Percentiles rank a stretch among this genome's conserved stretches.
Conservation (phyloP, 2,113 vertebrate species). For the Orcinus orca region DNA sequence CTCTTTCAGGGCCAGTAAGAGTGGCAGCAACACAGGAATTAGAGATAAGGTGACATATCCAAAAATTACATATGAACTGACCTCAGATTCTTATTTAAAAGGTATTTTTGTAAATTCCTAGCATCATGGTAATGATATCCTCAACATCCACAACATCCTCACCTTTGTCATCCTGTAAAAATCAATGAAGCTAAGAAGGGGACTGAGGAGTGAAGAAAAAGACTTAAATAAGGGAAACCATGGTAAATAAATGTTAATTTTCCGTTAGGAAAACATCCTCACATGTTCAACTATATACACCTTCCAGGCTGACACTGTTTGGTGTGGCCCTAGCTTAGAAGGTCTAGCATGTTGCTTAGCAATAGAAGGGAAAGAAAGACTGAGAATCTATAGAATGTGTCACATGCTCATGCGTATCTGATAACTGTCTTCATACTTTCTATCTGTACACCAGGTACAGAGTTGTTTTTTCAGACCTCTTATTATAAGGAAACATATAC, state of each 20-base stretch:
- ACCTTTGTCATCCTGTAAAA: background rate
- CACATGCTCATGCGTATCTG: background rate
- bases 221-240: background rate
- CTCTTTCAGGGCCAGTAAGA: background rate
- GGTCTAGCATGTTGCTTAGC: background rate
- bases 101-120: background rate
- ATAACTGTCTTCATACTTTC: background rate
- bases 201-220: background rate
- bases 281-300: background rate
- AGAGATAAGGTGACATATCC: background rate
- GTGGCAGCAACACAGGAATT: background rate
- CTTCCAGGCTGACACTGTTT: background rate
- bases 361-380: background rate
- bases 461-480: background rate
- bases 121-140: background rate
- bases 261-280: background rate
- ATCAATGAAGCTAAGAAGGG: background rate
- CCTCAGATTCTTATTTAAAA: conserved; percentile 4
- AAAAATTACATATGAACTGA: background rate
- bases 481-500: background rate
- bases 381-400: background rate
- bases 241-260: background rate
- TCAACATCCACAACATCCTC: background rate
- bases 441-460: background rate
- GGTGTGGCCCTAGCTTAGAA: background rate